A percentile compares a stretch with the other conserved stretches of the same genome.
Evolutionary conservation across 2,113 vertebrate species (phyloP).

Genomic region (Toxostoma redivivum): DNA sequence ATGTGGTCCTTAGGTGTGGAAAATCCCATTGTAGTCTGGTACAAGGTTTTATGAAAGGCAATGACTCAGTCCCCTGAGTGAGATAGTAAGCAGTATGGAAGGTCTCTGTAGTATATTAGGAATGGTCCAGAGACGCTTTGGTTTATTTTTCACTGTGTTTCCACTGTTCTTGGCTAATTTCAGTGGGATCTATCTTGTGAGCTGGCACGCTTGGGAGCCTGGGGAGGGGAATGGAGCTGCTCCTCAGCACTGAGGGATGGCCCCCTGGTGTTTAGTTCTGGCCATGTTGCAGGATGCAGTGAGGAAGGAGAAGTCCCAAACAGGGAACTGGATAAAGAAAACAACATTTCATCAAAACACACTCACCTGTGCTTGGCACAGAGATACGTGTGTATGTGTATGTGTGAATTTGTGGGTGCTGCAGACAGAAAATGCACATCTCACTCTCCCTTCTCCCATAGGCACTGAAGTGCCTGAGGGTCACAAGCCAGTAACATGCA

Average conservation of each 20-base stretch:
- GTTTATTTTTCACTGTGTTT: not conserved
- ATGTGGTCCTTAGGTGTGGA: not conserved
- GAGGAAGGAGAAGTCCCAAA: not conserved
- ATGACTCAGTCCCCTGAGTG: not conserved
- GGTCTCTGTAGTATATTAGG: not conserved
- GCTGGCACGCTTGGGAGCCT: not conserved
- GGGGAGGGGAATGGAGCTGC: not conserved
- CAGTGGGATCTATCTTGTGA: not conserved
- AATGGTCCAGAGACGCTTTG: not conserved
- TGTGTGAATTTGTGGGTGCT: not conserved
- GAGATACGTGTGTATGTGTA: not conserved
- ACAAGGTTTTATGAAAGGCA: not conserved
- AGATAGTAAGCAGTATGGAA: not conserved
- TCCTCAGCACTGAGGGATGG: not conserved
- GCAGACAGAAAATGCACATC: not conserved
- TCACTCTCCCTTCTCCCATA: not conserved
- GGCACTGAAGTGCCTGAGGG: not conserved
- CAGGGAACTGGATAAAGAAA: not conserved
- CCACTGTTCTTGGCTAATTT: not conserved
- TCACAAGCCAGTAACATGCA: not conserved
- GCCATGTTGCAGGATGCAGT: not conserved
- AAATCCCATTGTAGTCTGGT: not conserved
- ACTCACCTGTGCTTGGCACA: not conserved
- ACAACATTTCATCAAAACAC: not conserved
- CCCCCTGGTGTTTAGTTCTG: not conserved